Evolutionary conservation across 2,113 vertebrate genomes (phyloP), one percentile per base, ranked within the genome.

Genomic region (Gopherus evgoodei): DNA sequence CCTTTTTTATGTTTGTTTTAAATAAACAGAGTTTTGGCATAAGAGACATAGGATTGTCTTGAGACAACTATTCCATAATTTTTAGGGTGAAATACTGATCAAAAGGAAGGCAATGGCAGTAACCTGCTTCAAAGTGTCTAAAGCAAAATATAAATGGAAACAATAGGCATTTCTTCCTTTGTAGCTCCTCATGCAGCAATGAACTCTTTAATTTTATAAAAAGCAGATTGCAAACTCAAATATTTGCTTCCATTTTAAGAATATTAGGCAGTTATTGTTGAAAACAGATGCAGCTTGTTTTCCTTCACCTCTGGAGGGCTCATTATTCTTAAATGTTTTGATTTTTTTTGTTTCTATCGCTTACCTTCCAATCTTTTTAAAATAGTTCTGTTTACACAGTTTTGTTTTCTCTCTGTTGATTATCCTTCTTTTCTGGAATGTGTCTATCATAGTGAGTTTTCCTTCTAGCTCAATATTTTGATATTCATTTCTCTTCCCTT

Each of bases 241-340:
- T 65, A 92, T 91, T 94, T 90, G 59, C 75, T 94, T 94, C 76
- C 31, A 47, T 83, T 83, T 81, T 72, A 83, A 87, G 89, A 76
- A 50, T 38, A 0, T 11, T 57, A 78, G 84, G 56, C 4, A 86
- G 5, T 2, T 50, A 14, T 17, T 56, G 54, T 56, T 62, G 7
- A 88, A 91, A 93, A 57, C 24, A 84, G 29, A 22, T 91, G 54
- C 42, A 35, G 8, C 69, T 95, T 90, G 88, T 90, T 52, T 87
- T 65, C 38, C 10, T n/a, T 0, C 0, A 21, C 89, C 54, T 75
- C 84, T 75, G 35, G 12, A 8, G 91, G 35, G 6, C 17, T 87
- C 93, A 14, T 25, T 87, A 62, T 83, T 83, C 1, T 80, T 52
- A 93, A 62, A 29, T 35, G 13, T 88, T 95, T 93, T 78, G 27